Percentiles rank a stretch among this genome's conserved stretches.
Conservation (phyloP, 1,140 invertebrate species). For the Drosophila sproati region DNA sequence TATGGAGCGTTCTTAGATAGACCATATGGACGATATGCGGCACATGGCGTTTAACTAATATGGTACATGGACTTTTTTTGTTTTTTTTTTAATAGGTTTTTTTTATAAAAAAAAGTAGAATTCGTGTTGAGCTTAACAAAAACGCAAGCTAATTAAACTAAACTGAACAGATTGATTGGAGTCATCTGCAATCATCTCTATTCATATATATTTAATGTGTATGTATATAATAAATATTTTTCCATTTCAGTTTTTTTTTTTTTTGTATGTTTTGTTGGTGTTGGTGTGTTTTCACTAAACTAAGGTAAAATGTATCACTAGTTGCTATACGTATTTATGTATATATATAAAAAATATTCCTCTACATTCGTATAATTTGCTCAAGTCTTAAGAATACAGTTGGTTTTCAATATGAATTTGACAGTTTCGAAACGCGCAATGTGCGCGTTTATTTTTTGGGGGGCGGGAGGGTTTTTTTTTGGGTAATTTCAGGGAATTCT, state of each 20-base stretch:
- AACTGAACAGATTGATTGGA: constrained; percentile 57
- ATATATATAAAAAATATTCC: constrained; percentile 75
- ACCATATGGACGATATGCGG: constrained; percentile 36
- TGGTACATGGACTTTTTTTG: constrained; percentile 74
- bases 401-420: constrained; percentile 81
- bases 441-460: constrained; percentile 58
- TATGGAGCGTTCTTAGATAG: constrained; percentile 40
- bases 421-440: constrained; percentile 70
- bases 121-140: constrained; percentile 80
- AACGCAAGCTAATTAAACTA: constrained; percentile 81
- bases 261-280: constrained; percentile 47
- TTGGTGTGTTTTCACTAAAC: constrained; percentile 46
- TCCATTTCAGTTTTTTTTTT: constrained; percentile 41
- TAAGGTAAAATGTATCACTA: constrained; percentile 58
- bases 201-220: constrained; percentile 57
- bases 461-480: constrained; percentile 6
- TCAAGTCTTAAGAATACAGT: constrained; percentile 79
- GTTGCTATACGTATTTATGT: constrained; percentile 55
- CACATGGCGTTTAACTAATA: constrained; percentile 69
- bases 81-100: constrained; percentile 58
- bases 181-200: constrained; percentile 54
- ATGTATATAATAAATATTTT: constrained; percentile 53
- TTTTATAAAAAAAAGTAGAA: constrained; percentile 77
- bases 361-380: constrained; percentile 79
- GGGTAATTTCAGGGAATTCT: constrained; percentile 26